phyloP scores from a whole-genome alignment of 2,797 vertebrate species.

The Cyclura pinguis region DNA sequence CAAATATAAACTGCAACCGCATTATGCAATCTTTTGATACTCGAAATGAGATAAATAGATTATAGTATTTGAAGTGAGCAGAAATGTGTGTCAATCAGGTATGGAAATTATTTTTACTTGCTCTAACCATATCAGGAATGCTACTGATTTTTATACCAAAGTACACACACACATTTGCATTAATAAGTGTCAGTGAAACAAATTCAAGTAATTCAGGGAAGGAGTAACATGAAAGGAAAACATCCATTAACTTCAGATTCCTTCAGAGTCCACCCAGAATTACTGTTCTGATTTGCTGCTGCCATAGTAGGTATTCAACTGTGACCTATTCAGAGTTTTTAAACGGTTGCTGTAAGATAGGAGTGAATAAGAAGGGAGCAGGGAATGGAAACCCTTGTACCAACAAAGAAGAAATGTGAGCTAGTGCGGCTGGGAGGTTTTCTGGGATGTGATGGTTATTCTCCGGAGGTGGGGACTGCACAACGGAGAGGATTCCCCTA shows the following conservation, averaged over 20 bases:
- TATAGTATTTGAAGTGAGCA: not conserved
- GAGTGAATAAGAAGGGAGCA: not conserved
- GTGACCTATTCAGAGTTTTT: not conserved
- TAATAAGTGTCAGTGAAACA: not conserved
- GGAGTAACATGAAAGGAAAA: not conserved
- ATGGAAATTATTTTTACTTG: not conserved
- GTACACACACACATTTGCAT: not conserved
- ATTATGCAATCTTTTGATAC: not conserved
- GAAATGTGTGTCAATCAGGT: not conserved
- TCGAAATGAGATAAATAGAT: not conserved
- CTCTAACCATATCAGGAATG: not conserved
- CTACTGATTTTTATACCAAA: not conserved
- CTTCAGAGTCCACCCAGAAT: not conserved
- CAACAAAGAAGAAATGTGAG: not conserved
- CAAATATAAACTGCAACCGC: not conserved
- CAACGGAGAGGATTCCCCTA: no score
- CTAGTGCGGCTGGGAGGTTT: not conserved
- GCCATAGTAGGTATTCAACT: not conserved
- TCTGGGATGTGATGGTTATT: not conserved
- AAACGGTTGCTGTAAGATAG: not conserved
- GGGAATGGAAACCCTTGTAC: not conserved
- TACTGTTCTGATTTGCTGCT: not conserved
- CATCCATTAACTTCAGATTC: not conserved
- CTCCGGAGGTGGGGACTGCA: no score
- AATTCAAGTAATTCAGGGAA: not conserved